Evolutionary conservation across 1,140 invertebrate genomes (phyloP).

Genomic region (Drosophila ficusphila): DNA sequence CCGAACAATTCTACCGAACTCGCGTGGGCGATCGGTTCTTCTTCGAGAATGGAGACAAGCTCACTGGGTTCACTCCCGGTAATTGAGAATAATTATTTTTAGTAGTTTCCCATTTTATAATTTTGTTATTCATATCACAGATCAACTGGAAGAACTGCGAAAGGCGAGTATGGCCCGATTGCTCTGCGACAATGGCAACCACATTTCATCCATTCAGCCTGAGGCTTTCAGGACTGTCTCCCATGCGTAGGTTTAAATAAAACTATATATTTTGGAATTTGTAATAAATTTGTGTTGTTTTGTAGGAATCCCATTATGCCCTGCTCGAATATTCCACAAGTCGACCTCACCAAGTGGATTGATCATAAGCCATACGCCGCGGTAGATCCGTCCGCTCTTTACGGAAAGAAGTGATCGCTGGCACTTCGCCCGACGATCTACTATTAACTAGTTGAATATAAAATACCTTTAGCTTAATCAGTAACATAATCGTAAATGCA

Average conservation of each 20-base stretch:
- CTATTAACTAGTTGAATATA: constrained; percentile 75
- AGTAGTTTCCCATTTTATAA: background rate
- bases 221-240: constrained; percentile 87
- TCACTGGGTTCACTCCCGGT: constrained; percentile 90
- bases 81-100: constrained; percentile 13
- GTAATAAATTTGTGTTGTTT: constrained; percentile 40
- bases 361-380: constrained; percentile 67
- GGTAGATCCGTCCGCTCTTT: constrained; percentile 52
- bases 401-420: constrained; percentile 59
- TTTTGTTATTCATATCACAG: constrained; percentile 81
- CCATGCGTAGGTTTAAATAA: constrained; percentile 85
- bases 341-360: constrained; percentile 88
- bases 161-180: constrained; percentile 92
- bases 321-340: constrained; percentile 87
- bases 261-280: too few relatives aligned
- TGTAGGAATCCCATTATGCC: constrained; percentile 88
- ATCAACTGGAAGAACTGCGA: constrained; percentile 93
- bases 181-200: constrained; percentile 94
- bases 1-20: constrained; percentile 94
- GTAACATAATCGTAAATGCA: constrained; percentile 50
- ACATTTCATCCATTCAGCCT: constrained; percentile 90
- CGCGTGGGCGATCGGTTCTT: constrained; percentile 93
- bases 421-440: constrained; percentile 16
- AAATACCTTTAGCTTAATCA: constrained; percentile 74
- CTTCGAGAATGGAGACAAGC: constrained; percentile 90